Conservation (phyloP, 2,113 vertebrate species). For the Pomatorhinus ruficollis region DNA sequence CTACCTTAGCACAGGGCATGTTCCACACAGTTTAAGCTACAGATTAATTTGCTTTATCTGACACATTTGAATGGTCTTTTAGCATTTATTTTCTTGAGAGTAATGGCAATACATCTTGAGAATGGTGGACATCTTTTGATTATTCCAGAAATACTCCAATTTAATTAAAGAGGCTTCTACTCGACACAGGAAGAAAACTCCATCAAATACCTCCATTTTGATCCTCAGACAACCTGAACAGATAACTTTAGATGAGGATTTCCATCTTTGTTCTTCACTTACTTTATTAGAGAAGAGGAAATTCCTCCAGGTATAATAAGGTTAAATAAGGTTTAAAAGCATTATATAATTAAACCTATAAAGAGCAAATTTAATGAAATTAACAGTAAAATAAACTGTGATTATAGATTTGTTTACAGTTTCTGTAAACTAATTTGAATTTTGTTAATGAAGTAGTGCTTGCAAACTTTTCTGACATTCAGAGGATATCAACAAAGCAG, state of each 20-base stretch:
- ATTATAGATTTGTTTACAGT: not conserved
- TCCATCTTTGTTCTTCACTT: not conserved
- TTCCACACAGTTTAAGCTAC: not conserved
- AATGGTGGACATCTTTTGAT: not conserved
- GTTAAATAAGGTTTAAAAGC: not conserved
- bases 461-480: not conserved
- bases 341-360: fast-evolving
- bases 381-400: not conserved
- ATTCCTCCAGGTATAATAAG: not conserved
- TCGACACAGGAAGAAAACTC: not conserved
- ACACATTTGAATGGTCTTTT: not conserved
- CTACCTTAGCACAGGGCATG: not conserved
- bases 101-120: not conserved
- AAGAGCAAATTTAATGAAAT: not conserved
- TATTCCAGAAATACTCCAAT: not conserved
- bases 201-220: not conserved
- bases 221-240: not conserved
- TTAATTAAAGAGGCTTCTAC: not conserved
- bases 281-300: not conserved
- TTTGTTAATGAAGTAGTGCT: not conserved
- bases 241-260: not conserved
- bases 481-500: not conserved
- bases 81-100: not conserved
- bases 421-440: not conserved
- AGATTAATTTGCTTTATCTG: not conserved